Conservation (phyloP, 2,797 vertebrate species). For the Poecile montanus region DNA sequence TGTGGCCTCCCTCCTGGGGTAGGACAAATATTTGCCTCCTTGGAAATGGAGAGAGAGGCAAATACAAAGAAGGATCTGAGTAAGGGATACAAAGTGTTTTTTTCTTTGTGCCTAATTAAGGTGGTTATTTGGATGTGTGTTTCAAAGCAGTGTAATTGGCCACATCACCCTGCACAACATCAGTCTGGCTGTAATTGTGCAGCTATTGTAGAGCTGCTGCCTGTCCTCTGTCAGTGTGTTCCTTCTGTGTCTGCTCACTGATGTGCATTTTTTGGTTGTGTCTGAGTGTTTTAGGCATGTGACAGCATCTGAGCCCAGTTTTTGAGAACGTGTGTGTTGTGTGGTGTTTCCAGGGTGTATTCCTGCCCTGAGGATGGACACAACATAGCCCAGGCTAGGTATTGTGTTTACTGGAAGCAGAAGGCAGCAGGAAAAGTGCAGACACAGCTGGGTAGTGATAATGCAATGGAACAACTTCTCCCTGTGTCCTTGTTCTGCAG, state of each 20-base stretch:
- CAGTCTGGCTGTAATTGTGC: background rate
- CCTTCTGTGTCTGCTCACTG: background rate
- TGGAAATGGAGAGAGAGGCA: background rate
- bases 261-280: fast-evolving
- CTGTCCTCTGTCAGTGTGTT: background rate
- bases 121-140: background rate
- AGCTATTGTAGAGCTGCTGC: no score
- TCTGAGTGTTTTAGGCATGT: background rate
- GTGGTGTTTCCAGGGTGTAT: background rate
- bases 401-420: background rate
- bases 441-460: background rate
- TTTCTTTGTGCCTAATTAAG: background rate
- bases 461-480: background rate
- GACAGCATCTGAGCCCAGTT: background rate
- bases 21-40: background rate
- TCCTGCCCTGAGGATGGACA: background rate
- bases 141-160: background rate
- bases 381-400: no score
- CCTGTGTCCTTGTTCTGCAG: background rate
- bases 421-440: background rate
- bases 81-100: background rate
- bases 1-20: background rate
- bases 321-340: fast-evolving
- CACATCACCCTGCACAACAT: background rate
- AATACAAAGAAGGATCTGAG: background rate